Evolutionary conservation across 2,113 vertebrate genomes (phyloP).

Genomic region (Xiphophorus hellerii): DNA sequence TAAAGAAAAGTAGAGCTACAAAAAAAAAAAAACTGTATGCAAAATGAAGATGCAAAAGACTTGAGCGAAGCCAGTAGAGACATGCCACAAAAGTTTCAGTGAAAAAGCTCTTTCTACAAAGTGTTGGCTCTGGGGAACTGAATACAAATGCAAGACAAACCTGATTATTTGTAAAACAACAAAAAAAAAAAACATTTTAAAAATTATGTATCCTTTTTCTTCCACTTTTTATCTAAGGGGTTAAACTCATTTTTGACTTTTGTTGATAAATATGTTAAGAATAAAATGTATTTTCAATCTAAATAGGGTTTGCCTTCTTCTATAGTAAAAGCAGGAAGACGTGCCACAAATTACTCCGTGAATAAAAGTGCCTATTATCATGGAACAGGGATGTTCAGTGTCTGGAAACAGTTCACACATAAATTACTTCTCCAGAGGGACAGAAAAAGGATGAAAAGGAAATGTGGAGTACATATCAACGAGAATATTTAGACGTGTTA

Average conservation of each 20-base stretch:
- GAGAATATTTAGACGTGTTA: conserved; percentile 11
- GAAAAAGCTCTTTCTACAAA: no score
- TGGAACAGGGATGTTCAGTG: not conserved
- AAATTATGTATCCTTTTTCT: not conserved
- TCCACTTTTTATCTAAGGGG: not conserved
- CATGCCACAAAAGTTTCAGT: no score
- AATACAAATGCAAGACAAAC: no score
- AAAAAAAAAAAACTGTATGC: no score
- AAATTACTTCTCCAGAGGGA: not conserved
- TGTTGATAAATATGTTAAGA: not conserved
- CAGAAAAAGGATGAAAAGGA: not conserved
- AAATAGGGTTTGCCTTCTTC: not conserved
- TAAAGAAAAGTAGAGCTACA: no score
- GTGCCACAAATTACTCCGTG: no score
- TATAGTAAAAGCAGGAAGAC: not conserved
- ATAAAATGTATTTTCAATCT: not conserved
- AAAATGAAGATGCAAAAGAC: no score
- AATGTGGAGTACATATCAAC: not conserved
- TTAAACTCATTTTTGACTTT: not conserved
- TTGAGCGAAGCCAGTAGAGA: no score
- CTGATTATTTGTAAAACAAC: not conserved
- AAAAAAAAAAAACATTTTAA: not conserved
- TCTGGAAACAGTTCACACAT: not conserved
- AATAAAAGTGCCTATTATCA: not conserved
- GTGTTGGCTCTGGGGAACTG: no score